Base-by-base conservation (phyloP, 2,797 vertebrate genomes). In the Vultur gryphus region DNA sequence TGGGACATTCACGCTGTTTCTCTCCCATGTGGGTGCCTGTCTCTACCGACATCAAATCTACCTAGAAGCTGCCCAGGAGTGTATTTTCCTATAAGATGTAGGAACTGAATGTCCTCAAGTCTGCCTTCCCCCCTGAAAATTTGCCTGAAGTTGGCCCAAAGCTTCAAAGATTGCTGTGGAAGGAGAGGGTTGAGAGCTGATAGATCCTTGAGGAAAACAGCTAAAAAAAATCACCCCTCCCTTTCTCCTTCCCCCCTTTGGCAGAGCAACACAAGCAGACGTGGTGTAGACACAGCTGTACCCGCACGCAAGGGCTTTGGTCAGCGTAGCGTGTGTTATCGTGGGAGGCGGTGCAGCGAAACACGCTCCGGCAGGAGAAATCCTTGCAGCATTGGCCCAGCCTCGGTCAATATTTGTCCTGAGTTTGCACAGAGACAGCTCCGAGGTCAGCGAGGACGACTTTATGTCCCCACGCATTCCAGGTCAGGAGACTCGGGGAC, bases 231-330 rank as follows among this genome's bases (percentile, higher is more conserved):
- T 48, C 85, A 82, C 62, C 28, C 29, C 89, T 94, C 91, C 94
- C 84, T 84, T 91, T 88, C 84, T 93, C 52, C 89, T 96, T 89
- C 28, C 35, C 46, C 1, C 0, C 54, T 91, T 84, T 95, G 96
- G 94, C 95, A 97, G 55, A 62, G 51, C 70, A 93, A 90, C 90
- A 95, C 65, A 95, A 48, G 20, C 94, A 97, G 87, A 87, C 2
- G 9, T 70, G 87, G 58, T 96, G 93, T 91, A 96, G 96, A 96
- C 93, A 96, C 96, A 96, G 96, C 95, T 95, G 94, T 81, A 43
- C 84, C 93, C 33, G 9, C 93, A 93, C 31, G 0, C 65, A 25
- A 93, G 93, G 52, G 85, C 80, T 94, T 96, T 90, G 94, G 96
- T 96, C 96, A 97, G 89, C n/a, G 3, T 0, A 43, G 16, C 2